phyloP scores from a whole-genome alignment of 1,140 invertebrate species.

The Heliconius nattereri region DNA sequence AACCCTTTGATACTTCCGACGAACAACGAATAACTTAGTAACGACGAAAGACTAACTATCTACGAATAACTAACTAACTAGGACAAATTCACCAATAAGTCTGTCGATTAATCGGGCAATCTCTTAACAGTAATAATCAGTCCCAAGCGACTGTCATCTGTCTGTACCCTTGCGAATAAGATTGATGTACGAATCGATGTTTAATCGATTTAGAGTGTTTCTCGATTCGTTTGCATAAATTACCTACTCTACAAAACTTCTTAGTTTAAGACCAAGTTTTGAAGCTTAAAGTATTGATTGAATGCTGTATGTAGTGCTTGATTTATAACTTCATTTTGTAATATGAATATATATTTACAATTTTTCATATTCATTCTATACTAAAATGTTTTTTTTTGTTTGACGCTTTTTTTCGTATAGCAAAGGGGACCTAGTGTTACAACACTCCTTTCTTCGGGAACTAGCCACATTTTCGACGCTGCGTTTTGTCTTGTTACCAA shows the following conservation, averaged over 20 bases:
- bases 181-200: constrained; percentile 45
- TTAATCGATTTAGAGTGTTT: constrained; percentile 20
- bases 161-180: constrained; percentile 37
- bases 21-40: constrained; percentile 26
- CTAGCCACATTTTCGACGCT: too few relatives aligned
- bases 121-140: constrained; percentile 60
- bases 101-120: constrained; percentile 43
- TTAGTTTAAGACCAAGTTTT: background rate
- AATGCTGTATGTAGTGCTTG: background rate
- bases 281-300: background rate
- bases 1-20: constrained; percentile 68
- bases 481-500: too few relatives aligned
- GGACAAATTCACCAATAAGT: constrained; percentile 65
- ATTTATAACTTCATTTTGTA: too few relatives aligned
- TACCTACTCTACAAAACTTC: background rate
- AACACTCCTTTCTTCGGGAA: too few relatives aligned
- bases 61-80: constrained; percentile 63
- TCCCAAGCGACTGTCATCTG: constrained; percentile 45
- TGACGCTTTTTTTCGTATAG: too few relatives aligned
- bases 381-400: too few relatives aligned
- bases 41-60: constrained; percentile 33
- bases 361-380: background rate
- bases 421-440: too few relatives aligned
- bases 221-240: constrained; percentile 6
- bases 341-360: background rate